Base-by-base conservation (phyloP, 1,140 invertebrate species). In the Brachionus paranguensis region DNA sequence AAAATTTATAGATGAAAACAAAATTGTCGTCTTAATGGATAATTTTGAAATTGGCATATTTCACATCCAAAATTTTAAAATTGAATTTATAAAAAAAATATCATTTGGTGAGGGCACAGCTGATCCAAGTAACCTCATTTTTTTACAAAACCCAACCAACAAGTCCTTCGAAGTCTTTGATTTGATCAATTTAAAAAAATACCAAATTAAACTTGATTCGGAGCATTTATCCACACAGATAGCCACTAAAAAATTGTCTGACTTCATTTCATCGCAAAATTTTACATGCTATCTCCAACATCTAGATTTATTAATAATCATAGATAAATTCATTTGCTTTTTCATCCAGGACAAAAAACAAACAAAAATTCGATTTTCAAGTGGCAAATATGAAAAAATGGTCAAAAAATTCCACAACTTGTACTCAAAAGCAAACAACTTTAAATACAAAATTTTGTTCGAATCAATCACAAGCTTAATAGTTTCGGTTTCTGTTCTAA, bases 361-460 rank as follows among this genome's bases (percentile, higher is more conserved):
- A 50, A 29, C 11, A 3, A 47, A 33, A 4, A 76, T 76, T 20
- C 20, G 72, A 27, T 76, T 50, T 50, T 47, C 33, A 12, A 76
- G 50, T 50, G 4, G 10, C 20, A 76, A 76, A 50, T 20, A 47
- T 29, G 72, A 76, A 76, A 76, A 76, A 47, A 27, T 76, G 43
- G 20, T 76, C 8, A 76, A 50, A 76, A 76, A 76, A 76, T 76
- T 76, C 43, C 24, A 27, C 5, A 50, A 50, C 43, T 50, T 76
- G 17, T 76, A 50, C 24, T 17, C 43, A 7, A 47, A 76, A 27
- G 43, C 72, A 27, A 43, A n/a, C 3, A 3, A 5, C 10, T 76
- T 76, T 76, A 76, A 76, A 50, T 50, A 50, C 24, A 76, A 76
- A 50, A 27, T 76, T 50, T 6, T 76, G 4, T 27, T 14, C 7